Evolutionary conservation across 2,113 vertebrate species (phyloP).

Genomic region (Eptesicus fuscus): DNA sequence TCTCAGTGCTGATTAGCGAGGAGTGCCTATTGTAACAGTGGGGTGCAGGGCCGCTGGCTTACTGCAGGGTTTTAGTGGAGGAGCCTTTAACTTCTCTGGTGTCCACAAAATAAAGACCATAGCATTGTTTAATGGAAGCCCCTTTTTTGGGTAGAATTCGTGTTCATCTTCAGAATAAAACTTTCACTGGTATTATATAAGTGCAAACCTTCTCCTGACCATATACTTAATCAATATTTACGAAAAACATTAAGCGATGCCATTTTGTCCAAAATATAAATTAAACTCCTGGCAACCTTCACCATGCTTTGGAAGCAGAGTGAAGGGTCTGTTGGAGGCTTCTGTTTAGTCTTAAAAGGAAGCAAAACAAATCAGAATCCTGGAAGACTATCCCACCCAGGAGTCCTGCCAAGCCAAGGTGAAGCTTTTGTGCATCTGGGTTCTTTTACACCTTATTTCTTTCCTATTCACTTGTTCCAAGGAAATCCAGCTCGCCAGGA

Average conservation of each 20-base stretch:
- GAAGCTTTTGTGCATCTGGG: not conserved
- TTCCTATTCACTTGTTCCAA: conserved; percentile 12
- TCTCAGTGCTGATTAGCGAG: not conserved
- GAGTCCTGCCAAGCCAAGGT: conserved; percentile 43
- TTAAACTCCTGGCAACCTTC: conserved; percentile 53
- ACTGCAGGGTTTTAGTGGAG: not conserved
- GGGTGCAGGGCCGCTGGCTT: not conserved
- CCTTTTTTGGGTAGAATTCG: conserved; percentile 19
- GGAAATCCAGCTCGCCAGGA: conserved; percentile 17
- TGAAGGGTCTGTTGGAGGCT: conserved; percentile 13
- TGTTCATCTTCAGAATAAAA: conserved; percentile 10
- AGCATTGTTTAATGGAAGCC: not conserved
- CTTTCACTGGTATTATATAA: not conserved
- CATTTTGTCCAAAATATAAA: conserved; percentile 57
- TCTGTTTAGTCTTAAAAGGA: conserved; percentile 40
- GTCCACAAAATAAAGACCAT: not conserved
- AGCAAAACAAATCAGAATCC: conserved; percentile 2
- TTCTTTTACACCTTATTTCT: conserved; percentile 25
- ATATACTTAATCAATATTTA: conserved; percentile 56
- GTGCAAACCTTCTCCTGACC: conserved; percentile 4
- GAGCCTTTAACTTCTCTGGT: not conserved
- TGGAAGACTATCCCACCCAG: not conserved
- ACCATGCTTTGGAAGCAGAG: conserved; percentile 38
- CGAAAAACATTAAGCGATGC: conserved; percentile 45
- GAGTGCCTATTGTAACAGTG: not conserved